Evolutionary conservation across 2,888 invertebrate species (phyloP).

Genomic region (Eupithecia dodoneata): DNA sequence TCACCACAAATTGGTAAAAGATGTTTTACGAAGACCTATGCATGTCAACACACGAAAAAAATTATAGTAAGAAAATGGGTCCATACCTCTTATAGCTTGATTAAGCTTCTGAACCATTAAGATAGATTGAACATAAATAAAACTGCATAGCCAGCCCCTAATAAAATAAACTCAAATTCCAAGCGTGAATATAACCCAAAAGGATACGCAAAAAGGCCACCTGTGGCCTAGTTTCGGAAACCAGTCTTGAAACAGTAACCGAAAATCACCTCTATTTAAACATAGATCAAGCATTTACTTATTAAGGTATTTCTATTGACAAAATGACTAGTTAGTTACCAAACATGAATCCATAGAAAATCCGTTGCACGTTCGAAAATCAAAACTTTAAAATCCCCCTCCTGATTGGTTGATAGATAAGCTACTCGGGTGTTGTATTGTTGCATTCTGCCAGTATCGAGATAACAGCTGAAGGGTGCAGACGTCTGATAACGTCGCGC

Average conservation of each 20-base stretch:
- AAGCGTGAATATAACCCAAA: not conserved
- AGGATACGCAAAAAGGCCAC: too few relatives aligned
- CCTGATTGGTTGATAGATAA: conserved; percentile 75
- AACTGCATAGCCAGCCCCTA: not conserved
- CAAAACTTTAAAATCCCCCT: conserved; percentile 58
- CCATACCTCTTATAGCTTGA: not conserved
- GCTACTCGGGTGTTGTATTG: conserved; percentile 67
- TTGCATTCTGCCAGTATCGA: conserved; percentile 76
- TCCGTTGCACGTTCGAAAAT: conserved; percentile 7
- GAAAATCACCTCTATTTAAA: too few relatives aligned
- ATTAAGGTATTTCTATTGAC: not conserved
- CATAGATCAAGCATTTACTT: too few relatives aligned
- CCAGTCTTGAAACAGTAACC: too few relatives aligned
- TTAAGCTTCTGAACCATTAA: not conserved
- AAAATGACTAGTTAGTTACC: not conserved
- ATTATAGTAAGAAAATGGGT: not conserved
- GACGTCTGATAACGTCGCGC: conserved; percentile 59
- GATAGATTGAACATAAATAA: not conserved
- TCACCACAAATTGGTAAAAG: too few relatives aligned
- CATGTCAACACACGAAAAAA: too few relatives aligned
- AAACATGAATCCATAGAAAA: not conserved
- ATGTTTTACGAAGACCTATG: too few relatives aligned
- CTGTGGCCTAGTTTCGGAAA: too few relatives aligned
- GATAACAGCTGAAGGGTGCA: conserved; percentile 75
- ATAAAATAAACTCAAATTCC: not conserved